These are phyloP conservation scores for Camponotus pennsylvanicus DNA, from an alignment of 1,140 invertebrate species.

Conservation along the genomic window DNA sequence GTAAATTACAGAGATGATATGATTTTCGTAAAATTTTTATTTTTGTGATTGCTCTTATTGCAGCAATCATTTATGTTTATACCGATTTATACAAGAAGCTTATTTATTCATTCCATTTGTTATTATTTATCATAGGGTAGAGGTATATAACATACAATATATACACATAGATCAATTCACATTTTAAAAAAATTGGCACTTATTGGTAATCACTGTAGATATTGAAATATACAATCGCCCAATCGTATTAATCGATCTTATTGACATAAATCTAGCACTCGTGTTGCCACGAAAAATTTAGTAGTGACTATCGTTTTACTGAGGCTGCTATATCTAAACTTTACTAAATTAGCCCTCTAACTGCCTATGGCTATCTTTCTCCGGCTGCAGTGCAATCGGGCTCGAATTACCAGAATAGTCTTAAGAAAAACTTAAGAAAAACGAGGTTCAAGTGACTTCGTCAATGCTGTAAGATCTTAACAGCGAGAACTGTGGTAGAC, in stretches of 20 bases:
- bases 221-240: conserved; percentile 38
- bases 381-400: conserved; percentile 65
- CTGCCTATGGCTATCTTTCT: conserved; percentile 77
- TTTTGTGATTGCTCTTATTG: conserved; percentile 46
- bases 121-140: conserved; percentile 46
- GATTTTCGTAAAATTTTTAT: neutral
- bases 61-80: conserved; percentile 21
- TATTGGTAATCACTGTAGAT: conserved; percentile 43
- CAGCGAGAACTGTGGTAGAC: conserved; percentile 56
- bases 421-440: conserved; percentile 49
- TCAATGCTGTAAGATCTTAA: conserved; percentile 61
- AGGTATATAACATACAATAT: conserved; percentile 70
- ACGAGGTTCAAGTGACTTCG: conserved; percentile 63
- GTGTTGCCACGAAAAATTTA: conserved; percentile 60
- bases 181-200: conserved; percentile 46
- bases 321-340: conserved; percentile 75
- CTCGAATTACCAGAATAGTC: conserved; percentile 67
- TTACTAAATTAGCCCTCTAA: conserved; percentile 77
- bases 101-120: conserved; percentile 41
- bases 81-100: conserved; percentile 4
- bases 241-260: conserved; percentile 45
- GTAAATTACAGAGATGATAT: neutral
- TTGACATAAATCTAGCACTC: conserved; percentile 35
- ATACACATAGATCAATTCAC: conserved; percentile 52
- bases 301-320: conserved; percentile 75